Conservation (phyloP, 2,888 invertebrate species). For the Agonopterix arenella region DNA sequence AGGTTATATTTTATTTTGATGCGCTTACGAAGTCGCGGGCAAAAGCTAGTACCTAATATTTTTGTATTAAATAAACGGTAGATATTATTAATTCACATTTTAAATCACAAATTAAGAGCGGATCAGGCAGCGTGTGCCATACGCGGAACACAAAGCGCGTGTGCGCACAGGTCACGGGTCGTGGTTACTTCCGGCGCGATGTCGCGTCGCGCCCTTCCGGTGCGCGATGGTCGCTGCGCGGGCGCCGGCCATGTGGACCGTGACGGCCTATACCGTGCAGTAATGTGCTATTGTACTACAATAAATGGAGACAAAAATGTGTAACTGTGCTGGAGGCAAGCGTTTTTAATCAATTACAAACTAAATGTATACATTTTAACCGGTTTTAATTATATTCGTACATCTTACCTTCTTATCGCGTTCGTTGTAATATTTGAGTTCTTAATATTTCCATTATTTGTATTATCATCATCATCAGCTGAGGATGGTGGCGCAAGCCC, state of each 20-base stretch:
- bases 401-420: no score
- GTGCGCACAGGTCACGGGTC: conserved; percentile 59
- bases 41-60: no score
- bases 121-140: conserved; percentile 44
- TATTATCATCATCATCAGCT: no score
- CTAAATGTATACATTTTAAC: no score
- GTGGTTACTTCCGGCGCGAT: conserved; percentile 55
- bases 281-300: conserved; percentile 57
- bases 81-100: neutral
- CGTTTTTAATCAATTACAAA: conserved; percentile 2
- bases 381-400: no score
- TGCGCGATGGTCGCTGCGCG: conserved; percentile 38
- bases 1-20: no score
- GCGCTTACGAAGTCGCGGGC: no score
- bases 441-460: no score
- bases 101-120: neutral
- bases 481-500: no score
- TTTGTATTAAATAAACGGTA: no score
- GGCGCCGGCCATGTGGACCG: conserved; percentile 33
- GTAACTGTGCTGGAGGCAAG: conserved; percentile 16
- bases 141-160: conserved; percentile 48
- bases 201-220: conserved; percentile 71
- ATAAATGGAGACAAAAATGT: conserved; percentile 51
- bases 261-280: conserved; percentile 39
- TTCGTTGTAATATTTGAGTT: no score